Evolutionary conservation across 2,797 vertebrate genomes (phyloP), one percentile per base, ranked within the genome.

Genomic region (Sternotherus odoratus): DNA sequence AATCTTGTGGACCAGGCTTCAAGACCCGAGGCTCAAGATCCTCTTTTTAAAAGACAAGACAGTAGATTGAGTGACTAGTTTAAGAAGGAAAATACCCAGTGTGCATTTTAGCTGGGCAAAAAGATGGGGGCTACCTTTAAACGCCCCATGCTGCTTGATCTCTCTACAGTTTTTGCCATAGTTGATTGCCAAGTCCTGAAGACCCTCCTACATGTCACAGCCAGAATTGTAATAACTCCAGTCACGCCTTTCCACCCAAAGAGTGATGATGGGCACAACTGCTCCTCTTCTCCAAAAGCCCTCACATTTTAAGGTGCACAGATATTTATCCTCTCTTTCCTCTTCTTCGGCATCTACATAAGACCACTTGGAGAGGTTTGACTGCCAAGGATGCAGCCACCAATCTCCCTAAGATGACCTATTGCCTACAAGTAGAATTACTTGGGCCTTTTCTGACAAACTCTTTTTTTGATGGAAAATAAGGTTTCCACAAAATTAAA

Each of bases 391-490:
- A 13, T 88, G 16, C 30, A 77, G 12, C 28, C 86, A 91, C 50
- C 49, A 88, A 46, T 7, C 63, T 69, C 8, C 46, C 33, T 87
- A 43, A 82, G 74, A 50, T 2, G 0, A 75, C 23, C 36, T 69
- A 39, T 69, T 36, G n/a, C n/a, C 86, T 89, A 24, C 1, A 92
- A 90, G 8, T 51, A 87, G 39, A 78, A 57, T 19, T 94, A 19
- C 26, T 85, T 9, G 81, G 66, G 66, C 77, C 89, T 6, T 2
- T 84, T 93, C 3, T 36, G 2, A 51, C n/a, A 46, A 51, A 26
- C 12, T 63, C 28, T 13, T 79, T 95, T 92, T 77, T 30, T 94
- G 46, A 83, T 43, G 79, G 66, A 85, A 88, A 84, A 60, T 60
- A n/a, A n/a, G n/a, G n/a, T n/a, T n/a, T n/a, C n/a, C n/a, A n/a